Base-by-base conservation (phyloP, 1,140 invertebrate genomes). In the Drosophila equinoxialis region DNA sequence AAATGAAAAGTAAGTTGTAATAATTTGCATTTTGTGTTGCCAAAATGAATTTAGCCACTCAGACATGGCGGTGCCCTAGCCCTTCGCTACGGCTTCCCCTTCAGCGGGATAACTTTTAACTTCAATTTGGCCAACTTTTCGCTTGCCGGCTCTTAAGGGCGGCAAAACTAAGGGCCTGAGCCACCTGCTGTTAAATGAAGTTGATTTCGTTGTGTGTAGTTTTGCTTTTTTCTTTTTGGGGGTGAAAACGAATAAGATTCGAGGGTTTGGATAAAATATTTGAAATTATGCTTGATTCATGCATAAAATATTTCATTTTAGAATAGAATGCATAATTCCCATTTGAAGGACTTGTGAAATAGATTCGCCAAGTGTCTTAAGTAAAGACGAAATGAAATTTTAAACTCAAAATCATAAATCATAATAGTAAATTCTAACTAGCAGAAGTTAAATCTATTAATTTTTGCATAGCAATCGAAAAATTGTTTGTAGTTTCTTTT, bases 31-130 rank as follows among this genome's bases (percentile, higher is more conserved):
- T 87, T 89, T 75, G 70, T 76, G 73, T 76, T 87, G 83, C 76
- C 83, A 87, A 87, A 89, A 51, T 87, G 83, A 87, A 87, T 87
- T 87, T 89, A 83, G 83, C 83, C 84, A 89, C 73, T 89, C 84
- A 63, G 77, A 62, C 79, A 67, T 67, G 51, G 71, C 45, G 45
- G 45, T 17, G 45, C 45, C 45, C 17, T 51, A 63, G 13, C 59
- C 63, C 68, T 68, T 42, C 62, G 66, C 42, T 51, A 26, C 45
- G 51, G 64, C 57, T 35, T 30, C 30, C 30, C 30, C 30, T 30
- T 30, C 30, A 30, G 30, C 30, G 57, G 87, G 76, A 87, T 86
- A 86, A 86, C 82, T 85, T 86, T 85, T 79, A 74, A 66, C 83
- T 79, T 89, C 79, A 83, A 87, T 89, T 87, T 79, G 65, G 69